Base-by-base conservation (phyloP, 1,140 invertebrate species). In the Drosophila jambulina region DNA sequence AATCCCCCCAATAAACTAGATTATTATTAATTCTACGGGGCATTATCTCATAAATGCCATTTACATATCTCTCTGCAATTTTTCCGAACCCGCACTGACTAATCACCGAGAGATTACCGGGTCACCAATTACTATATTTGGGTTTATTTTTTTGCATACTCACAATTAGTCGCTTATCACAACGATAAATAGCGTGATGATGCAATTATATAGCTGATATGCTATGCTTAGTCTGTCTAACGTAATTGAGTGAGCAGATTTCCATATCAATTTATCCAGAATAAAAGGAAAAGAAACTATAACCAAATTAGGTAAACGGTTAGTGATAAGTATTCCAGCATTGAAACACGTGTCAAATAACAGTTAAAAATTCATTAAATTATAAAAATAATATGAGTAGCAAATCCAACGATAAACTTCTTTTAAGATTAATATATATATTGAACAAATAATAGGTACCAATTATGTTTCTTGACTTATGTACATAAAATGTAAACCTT, bases 1-100 rank as follows among this genome's bases (percentile, higher is more conserved):
- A 88, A 88, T 88, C 84, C 68, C 64, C 38, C 68, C 42, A 46
- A 43, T 48, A 27, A 49, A 38, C 43, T 57, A 23, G 42, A 62
- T 76, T 64, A 64, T 87, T 87, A 87, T 88, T 87, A 86, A 86
- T 74, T 86, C 76, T 61, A 53, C 34, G 38, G 17, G 42, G 69
- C 60, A 60, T 67, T 82, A 87, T 79, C 75, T 40, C 48, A 61
- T 82, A 82, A 86, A 80, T 71, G 67, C 67, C 49, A 65, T 72
- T 85, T 32, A 82, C 63, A 65, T 74, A 53, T 74, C 63, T 64
- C 43, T 29, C 8, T 8, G 36, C 32, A 19, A 53, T 59, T 71
- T 80, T 57, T 45, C 23, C 17, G 27, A 21, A 54, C 12, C 40
- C 17, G 34, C 23, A n/a, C 27, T 67, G 63, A 48, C 36, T 46